phyloP scores from a whole-genome alignment of 2,113 vertebrate genomes.

The Otus sunia region DNA sequence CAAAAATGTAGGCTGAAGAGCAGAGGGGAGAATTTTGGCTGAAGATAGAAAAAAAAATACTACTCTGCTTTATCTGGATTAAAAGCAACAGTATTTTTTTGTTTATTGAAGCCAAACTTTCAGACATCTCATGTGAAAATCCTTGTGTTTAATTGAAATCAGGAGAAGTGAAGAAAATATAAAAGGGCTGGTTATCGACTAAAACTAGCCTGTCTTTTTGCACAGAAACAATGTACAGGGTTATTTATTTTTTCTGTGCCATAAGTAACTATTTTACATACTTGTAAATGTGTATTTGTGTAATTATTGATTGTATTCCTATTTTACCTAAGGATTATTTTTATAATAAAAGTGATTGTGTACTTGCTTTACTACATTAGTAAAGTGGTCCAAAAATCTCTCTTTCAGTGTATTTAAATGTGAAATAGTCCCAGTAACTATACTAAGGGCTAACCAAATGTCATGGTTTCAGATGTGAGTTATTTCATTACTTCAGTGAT shows the following conservation, averaged over 20 bases:
- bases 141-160: not conserved
- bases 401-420: not conserved
- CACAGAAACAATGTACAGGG: conserved; percentile 33
- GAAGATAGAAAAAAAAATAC: not conserved
- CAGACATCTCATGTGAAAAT: not conserved
- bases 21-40: not conserved
- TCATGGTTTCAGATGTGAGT: conserved; percentile 8
- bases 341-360: conserved; percentile 55
- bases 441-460: not conserved
- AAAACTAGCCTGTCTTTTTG: conserved; percentile 26
- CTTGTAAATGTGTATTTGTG: not conserved
- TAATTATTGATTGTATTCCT: conserved; percentile 17
- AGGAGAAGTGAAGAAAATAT: not conserved
- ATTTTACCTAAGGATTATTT: conserved; percentile 44
- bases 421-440: not conserved
- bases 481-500: not conserved
- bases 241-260: conserved; percentile 59
- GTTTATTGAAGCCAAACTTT: not conserved
- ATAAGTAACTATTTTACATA: not conserved
- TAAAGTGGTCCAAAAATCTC: not conserved
- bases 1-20: not conserved
- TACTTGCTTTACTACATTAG: conserved; percentile 7
- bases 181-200: not conserved
- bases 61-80: not conserved
- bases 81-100: not conserved